Evolutionary conservation across 2,113 vertebrate species (phyloP).

Genomic region (Eublepharis macularius): DNA sequence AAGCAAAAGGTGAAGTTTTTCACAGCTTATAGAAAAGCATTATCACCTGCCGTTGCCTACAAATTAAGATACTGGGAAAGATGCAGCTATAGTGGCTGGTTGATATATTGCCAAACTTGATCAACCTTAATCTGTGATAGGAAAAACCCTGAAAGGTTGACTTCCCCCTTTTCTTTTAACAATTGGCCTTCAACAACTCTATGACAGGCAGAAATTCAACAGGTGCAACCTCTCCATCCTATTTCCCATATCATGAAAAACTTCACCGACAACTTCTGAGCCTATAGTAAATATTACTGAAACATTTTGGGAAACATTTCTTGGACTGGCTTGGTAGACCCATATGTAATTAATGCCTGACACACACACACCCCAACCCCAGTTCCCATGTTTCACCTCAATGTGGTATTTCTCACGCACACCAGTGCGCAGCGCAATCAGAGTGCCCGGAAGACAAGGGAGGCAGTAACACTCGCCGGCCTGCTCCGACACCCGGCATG

Average conservation of each 20-base stretch:
- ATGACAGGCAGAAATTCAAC: background rate
- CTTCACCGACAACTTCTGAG: background rate
- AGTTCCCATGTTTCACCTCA: constrained; percentile 18
- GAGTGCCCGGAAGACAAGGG: constrained; percentile 24
- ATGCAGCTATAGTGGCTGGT: background rate
- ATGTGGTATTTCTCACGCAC: background rate
- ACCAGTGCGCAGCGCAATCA: constrained; percentile 29
- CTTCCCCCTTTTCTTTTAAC: background rate
- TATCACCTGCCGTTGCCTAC: background rate
- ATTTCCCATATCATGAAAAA: background rate
- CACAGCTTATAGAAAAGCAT: no score
- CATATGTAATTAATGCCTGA: background rate
- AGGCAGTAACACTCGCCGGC: constrained; percentile 33
- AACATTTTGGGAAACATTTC: background rate
- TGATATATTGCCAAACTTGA: background rate
- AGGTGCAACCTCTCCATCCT: background rate
- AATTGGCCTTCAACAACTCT: background rate
- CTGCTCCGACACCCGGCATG: constrained; percentile 5
- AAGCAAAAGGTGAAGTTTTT: no score
- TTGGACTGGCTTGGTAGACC: background rate
- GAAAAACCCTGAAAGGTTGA: background rate
- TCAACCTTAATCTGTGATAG: background rate
- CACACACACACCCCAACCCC: background rate
- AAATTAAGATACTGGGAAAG: background rate
- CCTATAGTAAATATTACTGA: background rate